Conservation (phyloP, 2,113 vertebrate species). For the Oxygymnocypris stewartii region DNA sequence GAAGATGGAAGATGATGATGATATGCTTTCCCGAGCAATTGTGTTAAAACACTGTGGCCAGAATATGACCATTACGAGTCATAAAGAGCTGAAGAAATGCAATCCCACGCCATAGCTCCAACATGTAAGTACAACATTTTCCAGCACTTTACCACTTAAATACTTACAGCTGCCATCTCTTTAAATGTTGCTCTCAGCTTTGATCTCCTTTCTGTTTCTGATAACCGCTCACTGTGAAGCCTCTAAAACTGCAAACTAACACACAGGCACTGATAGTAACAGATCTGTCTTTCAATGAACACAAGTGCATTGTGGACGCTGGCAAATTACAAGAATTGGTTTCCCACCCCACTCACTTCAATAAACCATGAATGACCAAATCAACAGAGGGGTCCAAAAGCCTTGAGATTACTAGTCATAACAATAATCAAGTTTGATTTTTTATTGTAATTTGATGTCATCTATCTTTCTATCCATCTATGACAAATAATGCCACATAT, state of each 20-base stretch:
- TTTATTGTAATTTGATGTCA: no score
- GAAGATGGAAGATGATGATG: conserved; percentile 46
- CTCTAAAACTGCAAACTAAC: conserved; percentile 1
- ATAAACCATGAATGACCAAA: background rate
- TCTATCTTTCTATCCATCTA: no score
- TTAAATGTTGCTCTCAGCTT: conserved; percentile 59
- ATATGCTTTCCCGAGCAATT: conserved; percentile 61
- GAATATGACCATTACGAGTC: conserved; percentile 60
- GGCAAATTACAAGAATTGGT: background rate
- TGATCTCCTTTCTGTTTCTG: conserved; percentile 47
- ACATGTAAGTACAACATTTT: conserved; percentile 69
- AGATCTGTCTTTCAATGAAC: conserved; percentile 9
- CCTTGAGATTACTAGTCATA: background rate
- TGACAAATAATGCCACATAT: no score
- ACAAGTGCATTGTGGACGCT: background rate
- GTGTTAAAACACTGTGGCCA: conserved; percentile 55
- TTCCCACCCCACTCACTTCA: background rate
- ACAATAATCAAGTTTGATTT: no score
- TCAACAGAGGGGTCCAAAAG: background rate
- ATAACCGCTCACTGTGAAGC: conserved; percentile 8
- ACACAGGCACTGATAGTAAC: conserved; percentile 4
- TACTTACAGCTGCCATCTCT: conserved; percentile 62
- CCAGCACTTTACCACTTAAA: conserved; percentile 60
- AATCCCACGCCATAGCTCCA: conserved; percentile 49
- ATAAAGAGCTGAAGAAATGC: conserved; percentile 58